phyloP scores from a whole-genome alignment of 2,797 vertebrate species.

The Pipistrellus nathusii region DNA sequence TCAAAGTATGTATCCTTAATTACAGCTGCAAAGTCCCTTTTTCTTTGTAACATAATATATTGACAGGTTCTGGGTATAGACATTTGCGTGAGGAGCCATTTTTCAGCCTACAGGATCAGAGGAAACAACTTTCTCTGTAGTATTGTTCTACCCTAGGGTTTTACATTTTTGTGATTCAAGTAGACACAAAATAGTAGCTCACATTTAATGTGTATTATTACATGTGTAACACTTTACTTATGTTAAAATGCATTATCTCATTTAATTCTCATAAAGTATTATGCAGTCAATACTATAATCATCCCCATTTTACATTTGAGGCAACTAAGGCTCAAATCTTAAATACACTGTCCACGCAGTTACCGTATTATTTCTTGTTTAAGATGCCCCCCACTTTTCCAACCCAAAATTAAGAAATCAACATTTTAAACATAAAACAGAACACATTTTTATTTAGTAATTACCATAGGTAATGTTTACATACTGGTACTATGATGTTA shows the following conservation, averaged over 20 bases:
- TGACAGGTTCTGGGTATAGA: not conserved
- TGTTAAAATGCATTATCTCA: slow-evolving; percentile 31
- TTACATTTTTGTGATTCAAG: slow-evolving; percentile 37
- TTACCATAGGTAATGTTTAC: too few species aligned
- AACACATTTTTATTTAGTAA: too few species aligned
- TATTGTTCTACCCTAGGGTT: not conserved
- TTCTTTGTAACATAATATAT: not conserved
- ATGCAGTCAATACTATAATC: slow-evolving; percentile 10
- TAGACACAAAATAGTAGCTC: not conserved
- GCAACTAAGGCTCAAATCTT: slow-evolving; percentile 47
- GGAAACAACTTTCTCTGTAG: not conserved
- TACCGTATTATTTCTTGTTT: not conserved
- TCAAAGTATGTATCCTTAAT: not conserved
- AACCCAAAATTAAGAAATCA: too few species aligned
- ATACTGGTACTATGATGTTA: too few species aligned
- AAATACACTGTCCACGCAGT: slow-evolving; percentile 3
- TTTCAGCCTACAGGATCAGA: not conserved
- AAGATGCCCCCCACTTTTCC: too few species aligned
- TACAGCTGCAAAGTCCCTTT: not conserved
- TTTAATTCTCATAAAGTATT: slow-evolving; percentile 39
- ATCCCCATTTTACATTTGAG: slow-evolving; percentile 44
- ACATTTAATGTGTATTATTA: slow-evolving; percentile 37
- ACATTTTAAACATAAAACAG: too few species aligned
- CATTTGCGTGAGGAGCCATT: not conserved
- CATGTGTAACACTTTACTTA: not conserved